These are phyloP conservation scores for Deroplatys truncata DNA, from an alignment of 2,888 invertebrate genomes.

Conservation along the genomic window DNA sequence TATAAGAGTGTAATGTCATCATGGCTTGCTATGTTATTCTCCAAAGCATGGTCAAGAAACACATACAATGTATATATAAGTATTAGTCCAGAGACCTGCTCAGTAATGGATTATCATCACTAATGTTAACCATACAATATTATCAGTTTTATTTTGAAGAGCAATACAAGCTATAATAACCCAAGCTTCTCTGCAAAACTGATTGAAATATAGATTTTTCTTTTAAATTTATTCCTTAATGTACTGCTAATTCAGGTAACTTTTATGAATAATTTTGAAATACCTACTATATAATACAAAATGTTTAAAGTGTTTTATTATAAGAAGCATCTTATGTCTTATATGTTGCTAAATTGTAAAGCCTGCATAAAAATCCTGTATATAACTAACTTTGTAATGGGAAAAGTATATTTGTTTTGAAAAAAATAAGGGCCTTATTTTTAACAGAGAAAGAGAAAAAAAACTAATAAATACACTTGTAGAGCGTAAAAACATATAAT, in stretches of 20 bases:
- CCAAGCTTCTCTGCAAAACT: neutral
- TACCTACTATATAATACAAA: neutral
- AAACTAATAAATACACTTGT: neutral
- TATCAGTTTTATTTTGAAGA: neutral
- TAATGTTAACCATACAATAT: neutral
- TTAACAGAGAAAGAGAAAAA: neutral
- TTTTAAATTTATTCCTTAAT: neutral
- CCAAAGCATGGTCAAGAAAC: neutral
- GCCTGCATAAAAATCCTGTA: neutral
- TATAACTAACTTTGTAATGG: constrained; percentile 10
- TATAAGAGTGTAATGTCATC: neutral
- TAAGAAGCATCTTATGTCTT: neutral
- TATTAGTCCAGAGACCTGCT: neutral
- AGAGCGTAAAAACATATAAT: neutral
- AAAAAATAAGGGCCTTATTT: constrained; percentile 7
- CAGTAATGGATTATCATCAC: neutral
- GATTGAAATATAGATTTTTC: neutral
- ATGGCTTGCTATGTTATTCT: neutral
- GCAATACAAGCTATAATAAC: neutral
- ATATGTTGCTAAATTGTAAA: neutral
- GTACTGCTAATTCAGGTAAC: neutral
- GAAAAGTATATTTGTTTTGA: neutral
- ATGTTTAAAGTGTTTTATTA: neutral
- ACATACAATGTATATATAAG: neutral
- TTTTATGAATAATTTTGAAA: neutral